Percentiles rank a stretch among this genome's conserved stretches.
phyloP scores from a whole-genome alignment of 2,113 vertebrate genomes.

The Regulus satrapa region DNA sequence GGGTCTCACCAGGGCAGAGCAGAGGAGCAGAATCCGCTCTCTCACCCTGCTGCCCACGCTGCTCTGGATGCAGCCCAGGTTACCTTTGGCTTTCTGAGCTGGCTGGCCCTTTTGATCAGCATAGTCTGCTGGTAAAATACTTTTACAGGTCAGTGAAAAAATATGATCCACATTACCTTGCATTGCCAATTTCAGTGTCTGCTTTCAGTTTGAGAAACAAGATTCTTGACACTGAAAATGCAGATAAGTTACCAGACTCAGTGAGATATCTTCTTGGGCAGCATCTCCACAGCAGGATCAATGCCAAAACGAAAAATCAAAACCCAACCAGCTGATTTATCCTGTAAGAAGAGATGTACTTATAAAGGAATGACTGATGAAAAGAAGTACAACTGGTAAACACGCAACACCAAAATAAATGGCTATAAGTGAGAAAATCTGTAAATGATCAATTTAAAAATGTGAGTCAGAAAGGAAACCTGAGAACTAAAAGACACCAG shows the following conservation, averaged over 20 bases:
- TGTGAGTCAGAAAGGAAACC: not conserved
- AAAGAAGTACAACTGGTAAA: not conserved
- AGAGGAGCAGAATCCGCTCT: not conserved
- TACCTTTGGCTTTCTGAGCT: not conserved
- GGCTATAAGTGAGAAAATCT: not conserved
- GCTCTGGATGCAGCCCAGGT: not conserved
- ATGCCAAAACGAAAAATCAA: not conserved
- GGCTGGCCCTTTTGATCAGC: not conserved
- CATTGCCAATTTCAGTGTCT: not conserved
- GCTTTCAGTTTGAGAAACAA: not conserved
- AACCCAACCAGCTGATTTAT: not conserved
- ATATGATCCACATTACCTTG: not conserved
- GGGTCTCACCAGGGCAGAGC: not conserved
- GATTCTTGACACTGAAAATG: not conserved
- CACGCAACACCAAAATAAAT: not conserved
- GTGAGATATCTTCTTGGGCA: not conserved
- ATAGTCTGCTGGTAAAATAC: not conserved
- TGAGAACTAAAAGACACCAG: not conserved
- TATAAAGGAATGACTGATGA: not conserved
- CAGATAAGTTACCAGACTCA: not conserved
- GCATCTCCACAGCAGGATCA: not conserved
- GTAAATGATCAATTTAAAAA: not conserved
- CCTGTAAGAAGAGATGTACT: not conserved
- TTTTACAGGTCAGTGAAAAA: not conserved
- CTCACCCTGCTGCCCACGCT: rapidly evolving